Evolutionary conservation across 2,888 invertebrate genomes (phyloP).

Genomic region (Limnephilus auricula): DNA sequence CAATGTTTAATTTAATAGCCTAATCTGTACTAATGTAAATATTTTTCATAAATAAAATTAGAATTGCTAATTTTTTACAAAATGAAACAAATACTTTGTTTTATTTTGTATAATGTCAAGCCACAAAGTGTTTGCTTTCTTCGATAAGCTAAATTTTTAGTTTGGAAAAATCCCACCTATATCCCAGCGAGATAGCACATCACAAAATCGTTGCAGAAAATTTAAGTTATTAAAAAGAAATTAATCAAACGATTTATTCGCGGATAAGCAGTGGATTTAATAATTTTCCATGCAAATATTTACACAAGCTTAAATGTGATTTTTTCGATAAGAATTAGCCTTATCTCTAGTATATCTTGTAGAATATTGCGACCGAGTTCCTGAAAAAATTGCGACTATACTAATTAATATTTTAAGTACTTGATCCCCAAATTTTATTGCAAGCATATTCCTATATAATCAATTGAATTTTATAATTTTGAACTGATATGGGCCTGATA

Average conservation of each 20-base stretch:
- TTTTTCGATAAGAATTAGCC: conserved; percentile 5
- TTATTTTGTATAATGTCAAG: too few species aligned
- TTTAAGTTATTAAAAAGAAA: neutral
- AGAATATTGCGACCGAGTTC: neutral
- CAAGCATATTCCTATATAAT: neutral
- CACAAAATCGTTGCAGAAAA: neutral
- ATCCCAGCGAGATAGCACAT: neutral
- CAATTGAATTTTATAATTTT: neutral
- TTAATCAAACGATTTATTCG: neutral
- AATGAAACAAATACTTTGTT: too few species aligned
- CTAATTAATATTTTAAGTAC: neutral
- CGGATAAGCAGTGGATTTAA: neutral
- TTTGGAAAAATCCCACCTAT: neutral
- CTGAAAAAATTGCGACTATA: neutral
- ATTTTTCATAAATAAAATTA: neutral
- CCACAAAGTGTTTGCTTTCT: too few species aligned
- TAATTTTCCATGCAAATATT: neutral
- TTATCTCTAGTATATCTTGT: neutral
- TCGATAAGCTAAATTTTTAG: neutral
- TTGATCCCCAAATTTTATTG: conserved; percentile 33
- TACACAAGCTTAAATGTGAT: neutral
- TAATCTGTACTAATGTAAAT: neutral
- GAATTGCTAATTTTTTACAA: too few species aligned
- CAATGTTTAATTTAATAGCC: neutral
- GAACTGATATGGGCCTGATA: neutral